These are phyloP conservation scores for Oostethus manadensis DNA, from an alignment of 2,113 vertebrate species.

Conservation along the genomic window DNA sequence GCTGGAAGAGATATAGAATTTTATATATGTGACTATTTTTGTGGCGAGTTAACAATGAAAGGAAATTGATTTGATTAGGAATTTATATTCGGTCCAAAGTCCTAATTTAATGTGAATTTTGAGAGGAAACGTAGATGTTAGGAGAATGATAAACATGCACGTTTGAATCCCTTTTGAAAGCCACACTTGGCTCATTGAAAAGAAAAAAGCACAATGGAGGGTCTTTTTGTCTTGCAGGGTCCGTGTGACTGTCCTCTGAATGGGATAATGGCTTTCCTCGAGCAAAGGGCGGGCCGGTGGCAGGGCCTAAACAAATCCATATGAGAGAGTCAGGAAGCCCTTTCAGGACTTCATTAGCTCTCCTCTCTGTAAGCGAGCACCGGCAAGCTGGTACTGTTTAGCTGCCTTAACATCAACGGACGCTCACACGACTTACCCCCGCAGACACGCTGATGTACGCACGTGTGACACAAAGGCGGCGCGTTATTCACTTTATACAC, in stretches of 20 bases:
- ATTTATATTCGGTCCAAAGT: background rate
- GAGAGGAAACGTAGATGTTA: background rate
- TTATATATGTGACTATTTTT: too few species aligned
- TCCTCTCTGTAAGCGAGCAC: conserved; percentile 65
- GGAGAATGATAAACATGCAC: background rate
- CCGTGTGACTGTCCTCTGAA: conserved; percentile 64
- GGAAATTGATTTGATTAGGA: too few species aligned
- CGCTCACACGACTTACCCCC: conserved; percentile 67
- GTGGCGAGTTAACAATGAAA: too few species aligned
- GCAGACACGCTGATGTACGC: conserved; percentile 40
- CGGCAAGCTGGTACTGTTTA: conserved; percentile 79
- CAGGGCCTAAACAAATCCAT: conserved; percentile 73
- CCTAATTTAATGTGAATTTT: background rate
- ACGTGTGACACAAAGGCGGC: conserved; percentile 18
- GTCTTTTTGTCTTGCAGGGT: conserved; percentile 31
- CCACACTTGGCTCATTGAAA: background rate
- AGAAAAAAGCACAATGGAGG: conserved; percentile 11
- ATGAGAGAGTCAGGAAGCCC: conserved; percentile 75
- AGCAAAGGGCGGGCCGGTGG: conserved; percentile 54
- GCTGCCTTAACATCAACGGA: conserved; percentile 75
- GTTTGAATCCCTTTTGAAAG: conserved; percentile 7
- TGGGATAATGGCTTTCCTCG: conserved; percentile 74
- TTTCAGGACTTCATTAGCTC: conserved; percentile 80
- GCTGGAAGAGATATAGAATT: too few species aligned
- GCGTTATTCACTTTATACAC: background rate